Percentiles rank a stretch among this genome's conserved stretches.
Conservation (phyloP, 2,113 vertebrate genomes). For the Paedocypris sp. region DNA sequence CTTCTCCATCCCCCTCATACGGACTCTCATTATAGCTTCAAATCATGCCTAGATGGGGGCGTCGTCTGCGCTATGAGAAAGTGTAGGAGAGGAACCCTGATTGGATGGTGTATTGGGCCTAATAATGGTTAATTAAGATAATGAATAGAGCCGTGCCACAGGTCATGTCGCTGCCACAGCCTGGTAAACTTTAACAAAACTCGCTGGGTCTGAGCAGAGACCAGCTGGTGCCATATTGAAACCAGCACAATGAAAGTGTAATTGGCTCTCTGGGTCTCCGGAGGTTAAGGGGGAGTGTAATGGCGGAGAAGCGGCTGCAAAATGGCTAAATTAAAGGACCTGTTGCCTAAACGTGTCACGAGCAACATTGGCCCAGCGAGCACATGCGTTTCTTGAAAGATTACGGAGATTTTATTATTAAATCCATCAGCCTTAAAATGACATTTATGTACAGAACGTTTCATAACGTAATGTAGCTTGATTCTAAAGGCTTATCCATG, state of each 20-base stretch:
- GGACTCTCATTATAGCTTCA: slow-evolving; percentile 30
- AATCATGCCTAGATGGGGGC: slow-evolving; percentile 38
- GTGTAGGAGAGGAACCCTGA: slow-evolving; percentile 41
- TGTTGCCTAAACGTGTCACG: slow-evolving; percentile 7
- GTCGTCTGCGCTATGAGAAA: slow-evolving; percentile 37
- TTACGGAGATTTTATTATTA: neutral
- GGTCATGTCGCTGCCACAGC: slow-evolving; percentile 43
- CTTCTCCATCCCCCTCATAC: slow-evolving; percentile 26
- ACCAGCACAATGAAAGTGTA: slow-evolving; percentile 39
- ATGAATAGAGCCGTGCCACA: slow-evolving; percentile 63
- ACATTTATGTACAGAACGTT: no score
- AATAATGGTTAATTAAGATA: slow-evolving; percentile 75
- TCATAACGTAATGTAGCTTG: no score
- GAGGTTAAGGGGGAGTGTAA: slow-evolving; percentile 14
- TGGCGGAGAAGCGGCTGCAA: slow-evolving; percentile 20
- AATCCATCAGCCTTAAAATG: no score
- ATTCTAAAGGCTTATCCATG: no score
- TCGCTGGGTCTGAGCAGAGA: slow-evolving; percentile 43
- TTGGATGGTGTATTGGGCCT: slow-evolving; percentile 69
- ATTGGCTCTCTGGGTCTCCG: slow-evolving; percentile 39
- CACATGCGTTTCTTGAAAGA: neutral
- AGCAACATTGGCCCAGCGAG: no score
- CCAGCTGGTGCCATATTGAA: slow-evolving; percentile 48
- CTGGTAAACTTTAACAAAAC: slow-evolving; percentile 64
- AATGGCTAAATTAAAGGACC: slow-evolving; percentile 15